Percentiles rank a stretch among this genome's conserved stretches.
phyloP scores from a whole-genome alignment of 2,888 invertebrate species.

The Seira ritae region DNA sequence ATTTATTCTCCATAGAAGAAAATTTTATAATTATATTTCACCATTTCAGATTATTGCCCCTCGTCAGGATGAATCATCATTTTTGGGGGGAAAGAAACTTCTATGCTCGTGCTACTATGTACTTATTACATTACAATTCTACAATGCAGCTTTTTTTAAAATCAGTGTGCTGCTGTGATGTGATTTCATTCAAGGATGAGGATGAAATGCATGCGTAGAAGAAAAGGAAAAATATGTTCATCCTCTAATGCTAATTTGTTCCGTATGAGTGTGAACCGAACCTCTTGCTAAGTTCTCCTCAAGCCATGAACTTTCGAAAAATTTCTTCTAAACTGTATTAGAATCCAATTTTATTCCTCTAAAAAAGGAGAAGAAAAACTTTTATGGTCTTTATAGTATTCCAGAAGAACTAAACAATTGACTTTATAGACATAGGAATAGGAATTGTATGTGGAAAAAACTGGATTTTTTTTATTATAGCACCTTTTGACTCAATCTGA shows the following conservation, averaged over 20 bases:
- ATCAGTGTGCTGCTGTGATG: not conserved
- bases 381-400: not conserved
- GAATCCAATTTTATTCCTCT: not conserved
- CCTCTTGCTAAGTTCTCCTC: not conserved
- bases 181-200: too few relatives aligned
- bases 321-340: conserved; percentile 11
- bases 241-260: conserved; percentile 9
- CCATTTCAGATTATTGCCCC: conserved; percentile 44
- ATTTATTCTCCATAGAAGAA: conserved; percentile 30
- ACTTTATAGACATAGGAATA: not conserved
- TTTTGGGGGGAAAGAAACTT: not conserved
- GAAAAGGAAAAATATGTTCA: not conserved
- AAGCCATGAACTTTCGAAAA: not conserved
- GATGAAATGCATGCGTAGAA: too few relatives aligned
- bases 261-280: not conserved
- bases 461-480: not conserved
- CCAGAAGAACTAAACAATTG: not conserved
- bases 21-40: conserved; percentile 59
- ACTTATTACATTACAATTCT: too few relatives aligned
- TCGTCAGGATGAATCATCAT: conserved; percentile 55
- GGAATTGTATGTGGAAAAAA: not conserved
- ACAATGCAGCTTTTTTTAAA: not conserved
- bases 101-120: not conserved
- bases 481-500: conserved; percentile 11
- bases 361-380: not conserved